Evolutionary conservation across 2,888 invertebrate genomes (phyloP).

Genomic region (Biston stratarius): DNA sequence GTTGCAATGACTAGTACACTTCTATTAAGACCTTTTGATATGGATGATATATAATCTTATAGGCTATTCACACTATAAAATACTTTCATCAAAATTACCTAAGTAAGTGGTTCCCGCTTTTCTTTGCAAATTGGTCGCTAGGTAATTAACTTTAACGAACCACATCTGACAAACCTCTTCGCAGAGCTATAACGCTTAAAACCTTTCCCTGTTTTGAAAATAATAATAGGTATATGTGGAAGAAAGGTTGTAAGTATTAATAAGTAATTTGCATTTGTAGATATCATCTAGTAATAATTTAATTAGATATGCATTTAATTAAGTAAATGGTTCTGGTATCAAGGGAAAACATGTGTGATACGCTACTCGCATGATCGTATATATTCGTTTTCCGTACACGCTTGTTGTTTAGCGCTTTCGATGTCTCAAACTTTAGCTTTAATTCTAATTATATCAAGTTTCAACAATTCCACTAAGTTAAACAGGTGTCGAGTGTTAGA

Average conservation of each 20-base stretch:
- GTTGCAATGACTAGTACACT: no score
- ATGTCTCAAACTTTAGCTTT: background rate
- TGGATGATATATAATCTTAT: no score
- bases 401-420: background rate
- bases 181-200: background rate
- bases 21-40: no score
- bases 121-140: constrained; percentile 11
- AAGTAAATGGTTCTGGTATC: background rate
- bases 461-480: constrained; percentile 13
- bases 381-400: background rate
- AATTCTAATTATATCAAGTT: constrained; percentile 13
- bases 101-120: constrained; percentile 2
- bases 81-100: background rate
- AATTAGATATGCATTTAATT: background rate
- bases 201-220: no score
- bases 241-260: no score
- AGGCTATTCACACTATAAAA: no score
- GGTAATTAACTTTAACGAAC: constrained; percentile 14
- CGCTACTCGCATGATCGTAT: background rate
- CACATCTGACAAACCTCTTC: background rate
- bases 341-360: background rate
- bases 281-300: background rate
- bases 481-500: constrained; percentile 12
- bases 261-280: no score
- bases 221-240: no score